Evolutionary conservation across 2,113 vertebrate genomes (phyloP).

Genomic region (Solea senegalensis): DNA sequence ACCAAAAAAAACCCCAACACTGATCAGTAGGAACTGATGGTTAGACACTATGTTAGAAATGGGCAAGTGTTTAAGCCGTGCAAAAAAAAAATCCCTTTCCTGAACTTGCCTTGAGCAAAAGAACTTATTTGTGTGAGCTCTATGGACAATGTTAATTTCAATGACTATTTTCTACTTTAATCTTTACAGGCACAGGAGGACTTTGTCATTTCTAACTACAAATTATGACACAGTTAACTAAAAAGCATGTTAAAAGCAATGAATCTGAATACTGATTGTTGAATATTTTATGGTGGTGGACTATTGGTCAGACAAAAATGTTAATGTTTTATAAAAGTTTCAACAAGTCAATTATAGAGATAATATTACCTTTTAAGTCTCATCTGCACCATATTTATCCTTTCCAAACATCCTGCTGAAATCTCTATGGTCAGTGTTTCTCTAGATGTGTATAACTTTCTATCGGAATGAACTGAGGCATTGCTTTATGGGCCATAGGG

Average conservation of each 20-base stretch:
- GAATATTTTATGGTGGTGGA: no score
- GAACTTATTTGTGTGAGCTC: slow-evolving; percentile 2
- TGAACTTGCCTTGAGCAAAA: slow-evolving; percentile 4
- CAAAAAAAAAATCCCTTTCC: background rate
- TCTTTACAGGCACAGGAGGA: background rate
- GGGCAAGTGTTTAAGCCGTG: background rate
- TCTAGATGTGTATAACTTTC: slow-evolving; percentile 4
- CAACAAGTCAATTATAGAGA: no score
- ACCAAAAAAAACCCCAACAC: background rate
- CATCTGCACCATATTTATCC: background rate
- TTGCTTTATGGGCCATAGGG: background rate
- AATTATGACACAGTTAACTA: no score
- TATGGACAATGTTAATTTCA: background rate
- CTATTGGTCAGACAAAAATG: background rate
- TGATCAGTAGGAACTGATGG: slow-evolving; percentile 13
- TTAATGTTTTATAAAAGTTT: no score
- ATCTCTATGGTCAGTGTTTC: background rate
- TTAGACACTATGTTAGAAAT: background rate
- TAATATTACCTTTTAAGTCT: background rate
- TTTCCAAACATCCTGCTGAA: no score
- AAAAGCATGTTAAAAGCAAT: background rate
- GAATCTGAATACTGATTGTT: background rate
- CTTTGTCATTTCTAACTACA: background rate
- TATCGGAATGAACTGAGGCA: background rate
- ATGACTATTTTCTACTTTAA: background rate